phyloP scores from a whole-genome alignment of 92 coral and sea anemone genomes.

The Muricea muricata region DNA sequence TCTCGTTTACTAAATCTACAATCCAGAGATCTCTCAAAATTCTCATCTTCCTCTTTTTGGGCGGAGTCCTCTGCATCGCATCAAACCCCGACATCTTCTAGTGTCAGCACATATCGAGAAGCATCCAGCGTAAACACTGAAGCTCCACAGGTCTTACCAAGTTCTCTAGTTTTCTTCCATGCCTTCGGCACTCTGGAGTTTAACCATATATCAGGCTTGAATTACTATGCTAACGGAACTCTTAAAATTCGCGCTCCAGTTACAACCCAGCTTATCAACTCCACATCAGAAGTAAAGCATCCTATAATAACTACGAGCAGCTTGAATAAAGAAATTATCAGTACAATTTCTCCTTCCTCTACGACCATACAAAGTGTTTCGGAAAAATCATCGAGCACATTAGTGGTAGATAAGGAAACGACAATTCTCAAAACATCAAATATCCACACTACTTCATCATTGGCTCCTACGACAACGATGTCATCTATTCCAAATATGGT shows the following conservation, averaged over 20 bases:
- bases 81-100: background rate
- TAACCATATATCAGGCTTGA: constrained; percentile 24
- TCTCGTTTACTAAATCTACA: background rate
- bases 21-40: background rate
- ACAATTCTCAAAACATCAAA: background rate
- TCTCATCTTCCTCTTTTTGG: background rate
- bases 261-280: background rate
- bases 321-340: background rate
- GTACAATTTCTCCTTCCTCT: background rate
- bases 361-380: too few relatives aligned
- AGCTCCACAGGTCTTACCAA: constrained; percentile 7
- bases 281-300: background rate
- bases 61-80: background rate
- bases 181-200: constrained; percentile 42
- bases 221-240: constrained; percentile 39
- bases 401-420: background rate
- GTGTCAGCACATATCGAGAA: background rate
- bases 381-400: background rate
- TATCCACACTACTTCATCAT: background rate
- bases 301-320: background rate
- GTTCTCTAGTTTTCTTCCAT: constrained; percentile 1
- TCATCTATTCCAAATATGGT: constrained; percentile 2
- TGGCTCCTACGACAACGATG: background rate
- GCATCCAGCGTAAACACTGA: background rate
- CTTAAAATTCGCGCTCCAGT: constrained; percentile 26